Evolutionary conservation across 1,140 invertebrate genomes (phyloP).

Genomic region (Ostrea edulis): DNA sequence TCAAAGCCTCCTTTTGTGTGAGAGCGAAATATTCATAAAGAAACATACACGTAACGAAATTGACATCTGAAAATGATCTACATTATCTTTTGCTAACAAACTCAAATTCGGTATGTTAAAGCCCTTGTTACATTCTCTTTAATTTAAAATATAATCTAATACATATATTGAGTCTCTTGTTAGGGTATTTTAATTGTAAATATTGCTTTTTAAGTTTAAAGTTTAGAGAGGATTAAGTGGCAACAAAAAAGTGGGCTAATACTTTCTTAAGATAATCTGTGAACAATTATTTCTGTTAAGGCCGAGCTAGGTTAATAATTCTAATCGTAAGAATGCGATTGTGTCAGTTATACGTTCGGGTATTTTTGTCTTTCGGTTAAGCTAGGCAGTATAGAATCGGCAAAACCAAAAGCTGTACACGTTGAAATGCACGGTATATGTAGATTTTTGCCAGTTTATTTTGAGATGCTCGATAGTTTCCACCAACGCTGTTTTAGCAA

Average conservation of each 20-base stretch:
- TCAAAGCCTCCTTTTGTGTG: not conserved
- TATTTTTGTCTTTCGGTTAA: too few relatives aligned
- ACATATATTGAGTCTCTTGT: not conserved
- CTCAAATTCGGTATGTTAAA: not conserved
- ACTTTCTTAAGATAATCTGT: not conserved
- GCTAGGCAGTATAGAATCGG: too few relatives aligned
- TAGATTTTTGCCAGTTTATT: too few relatives aligned
- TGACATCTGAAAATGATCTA: not conserved
- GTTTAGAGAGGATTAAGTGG: conserved; percentile 4
- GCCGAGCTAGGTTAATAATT: not conserved
- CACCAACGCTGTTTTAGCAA: too few relatives aligned
- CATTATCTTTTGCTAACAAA: not conserved
- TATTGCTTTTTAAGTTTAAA: conserved; percentile 5
- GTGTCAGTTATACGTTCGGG: too few relatives aligned
- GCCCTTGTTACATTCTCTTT: not conserved
- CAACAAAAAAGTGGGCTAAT: conserved; percentile 25
- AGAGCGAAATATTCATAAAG: not conserved
- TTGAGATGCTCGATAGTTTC: too few relatives aligned
- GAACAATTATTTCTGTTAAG: not conserved
- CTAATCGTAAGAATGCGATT: too few relatives aligned
- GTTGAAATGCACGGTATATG: too few relatives aligned
- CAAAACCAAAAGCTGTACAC: too few relatives aligned
- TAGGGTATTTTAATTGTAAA: not conserved
- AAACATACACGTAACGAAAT: not conserved
- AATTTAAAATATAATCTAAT: conserved; percentile 18